Evolutionary conservation across 2,113 vertebrate genomes (phyloP).

Genomic region (Oceanites oceanicus): DNA sequence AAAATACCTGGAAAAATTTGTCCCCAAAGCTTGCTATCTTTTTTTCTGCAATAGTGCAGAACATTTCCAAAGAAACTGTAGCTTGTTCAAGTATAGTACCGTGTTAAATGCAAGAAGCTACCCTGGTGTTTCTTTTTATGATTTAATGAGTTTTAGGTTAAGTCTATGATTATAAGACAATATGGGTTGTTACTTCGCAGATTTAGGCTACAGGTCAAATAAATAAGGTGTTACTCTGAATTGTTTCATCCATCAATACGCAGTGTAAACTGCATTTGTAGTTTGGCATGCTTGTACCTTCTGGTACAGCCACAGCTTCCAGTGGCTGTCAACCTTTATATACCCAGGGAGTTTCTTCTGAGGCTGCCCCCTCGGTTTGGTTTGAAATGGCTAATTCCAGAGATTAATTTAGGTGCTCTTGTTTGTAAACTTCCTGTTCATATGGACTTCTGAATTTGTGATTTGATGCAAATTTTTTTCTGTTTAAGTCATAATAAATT

Average conservation of each 20-base stretch:
- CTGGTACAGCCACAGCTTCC: background rate
- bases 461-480: background rate
- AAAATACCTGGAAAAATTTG: background rate
- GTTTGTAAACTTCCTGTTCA: background rate
- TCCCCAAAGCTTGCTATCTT: background rate
- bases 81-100: background rate
- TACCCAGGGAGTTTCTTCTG: background rate
- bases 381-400: background rate
- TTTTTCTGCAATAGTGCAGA: background rate
- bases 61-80: background rate
- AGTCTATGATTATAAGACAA: background rate
- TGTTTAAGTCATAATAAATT: background rate
- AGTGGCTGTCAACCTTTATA: background rate
- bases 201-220: background rate
- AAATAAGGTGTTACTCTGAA: background rate
- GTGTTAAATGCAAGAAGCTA: background rate
- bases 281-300: background rate
- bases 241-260: background rate
- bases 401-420: background rate
- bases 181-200: background rate
- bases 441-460: background rate
- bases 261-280: background rate
- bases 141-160: background rate
- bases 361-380: background rate
- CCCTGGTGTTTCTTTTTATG: background rate